A percentile compares a stretch with the other conserved stretches of the same genome.
phyloP scores from a whole-genome alignment of 1,140 invertebrate genomes.

The Bombus cullumanus region DNA sequence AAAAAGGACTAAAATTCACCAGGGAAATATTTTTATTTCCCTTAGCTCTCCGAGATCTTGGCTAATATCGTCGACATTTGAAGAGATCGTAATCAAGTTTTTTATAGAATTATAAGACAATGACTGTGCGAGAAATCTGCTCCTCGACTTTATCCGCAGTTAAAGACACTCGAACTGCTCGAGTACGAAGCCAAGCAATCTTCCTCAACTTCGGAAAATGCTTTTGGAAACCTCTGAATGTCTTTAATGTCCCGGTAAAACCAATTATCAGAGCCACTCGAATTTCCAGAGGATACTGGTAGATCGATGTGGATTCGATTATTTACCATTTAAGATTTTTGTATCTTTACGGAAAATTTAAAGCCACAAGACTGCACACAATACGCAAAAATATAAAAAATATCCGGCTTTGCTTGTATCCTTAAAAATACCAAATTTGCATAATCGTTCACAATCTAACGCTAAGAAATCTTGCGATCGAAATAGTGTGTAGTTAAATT shows the following conservation, averaged over 20 bases:
- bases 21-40: not conserved
- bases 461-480: too few species aligned
- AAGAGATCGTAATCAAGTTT: not conserved
- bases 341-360: too few species aligned
- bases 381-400: too few species aligned
- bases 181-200: not conserved
- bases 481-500: too few species aligned
- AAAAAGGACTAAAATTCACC: too few species aligned
- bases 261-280: not conserved
- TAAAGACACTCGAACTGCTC: not conserved
- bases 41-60: fast-evolving
- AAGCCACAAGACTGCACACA: too few species aligned
- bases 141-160: not conserved
- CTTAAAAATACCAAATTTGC: too few species aligned
- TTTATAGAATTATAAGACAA: not conserved
- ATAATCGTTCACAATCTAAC: too few species aligned
- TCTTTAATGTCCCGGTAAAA: not conserved
- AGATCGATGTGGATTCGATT: not conserved
- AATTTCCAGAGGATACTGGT: too few species aligned
- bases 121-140: not conserved
- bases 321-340: not conserved
- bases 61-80: not conserved
- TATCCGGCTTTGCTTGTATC: too few species aligned
- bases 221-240: not conserved
- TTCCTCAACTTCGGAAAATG: not conserved